Conservation (phyloP, 1,140 invertebrate species). For the Hylaeus anthracinus region DNA sequence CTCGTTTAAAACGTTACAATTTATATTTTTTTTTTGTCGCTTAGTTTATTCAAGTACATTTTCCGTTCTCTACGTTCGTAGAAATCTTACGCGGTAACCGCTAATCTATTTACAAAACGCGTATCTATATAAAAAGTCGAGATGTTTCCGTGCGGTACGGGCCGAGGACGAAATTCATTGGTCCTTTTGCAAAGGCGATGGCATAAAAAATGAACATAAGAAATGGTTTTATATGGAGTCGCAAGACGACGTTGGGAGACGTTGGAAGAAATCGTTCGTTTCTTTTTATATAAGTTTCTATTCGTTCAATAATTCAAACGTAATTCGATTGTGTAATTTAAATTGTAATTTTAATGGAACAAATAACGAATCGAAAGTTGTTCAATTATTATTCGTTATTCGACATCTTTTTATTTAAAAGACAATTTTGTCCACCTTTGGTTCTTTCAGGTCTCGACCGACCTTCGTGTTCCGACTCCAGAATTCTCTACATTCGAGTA, state of each 20-base stretch:
- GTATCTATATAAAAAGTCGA: conserved; percentile 62
- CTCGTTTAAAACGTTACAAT: conserved; percentile 1
- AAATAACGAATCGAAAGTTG: too few species aligned
- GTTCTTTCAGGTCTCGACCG: not conserved
- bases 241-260: not conserved
- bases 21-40: not conserved
- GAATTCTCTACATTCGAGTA: conserved; percentile 9
- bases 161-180: conserved; percentile 69
- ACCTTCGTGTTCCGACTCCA: conserved; percentile 11
- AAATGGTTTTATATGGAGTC: conserved; percentile 46
- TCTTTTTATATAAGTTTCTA: too few species aligned
- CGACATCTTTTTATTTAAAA: too few species aligned
- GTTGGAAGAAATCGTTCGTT: too few species aligned
- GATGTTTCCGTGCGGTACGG: conserved; percentile 59
- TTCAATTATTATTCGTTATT: too few species aligned
- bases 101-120: conserved; percentile 72
- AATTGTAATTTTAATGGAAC: too few species aligned
- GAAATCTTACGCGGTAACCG: conserved; percentile 53
- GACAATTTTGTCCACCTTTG: not conserved
- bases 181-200: conserved; percentile 61
- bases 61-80: conserved; percentile 63
- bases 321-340: too few species aligned
- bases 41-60: conserved; percentile 72
- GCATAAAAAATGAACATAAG: conserved; percentile 45
- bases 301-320: too few species aligned